Conservation (phyloP, 2,888 invertebrate species). For the Drosophila affinis region DNA sequence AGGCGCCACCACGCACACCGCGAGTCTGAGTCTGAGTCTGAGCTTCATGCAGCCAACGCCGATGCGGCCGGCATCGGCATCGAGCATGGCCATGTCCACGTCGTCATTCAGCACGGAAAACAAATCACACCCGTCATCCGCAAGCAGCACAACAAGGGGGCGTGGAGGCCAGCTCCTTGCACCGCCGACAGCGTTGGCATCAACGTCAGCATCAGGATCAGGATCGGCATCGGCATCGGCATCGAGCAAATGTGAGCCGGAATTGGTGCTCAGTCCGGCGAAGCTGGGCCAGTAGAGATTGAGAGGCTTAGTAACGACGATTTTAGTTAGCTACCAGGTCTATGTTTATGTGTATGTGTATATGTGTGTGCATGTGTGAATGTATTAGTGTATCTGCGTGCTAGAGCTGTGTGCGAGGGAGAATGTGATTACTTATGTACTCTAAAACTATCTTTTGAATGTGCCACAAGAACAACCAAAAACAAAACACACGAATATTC, state of each 20-base stretch:
- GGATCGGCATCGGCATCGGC: constrained; percentile 42
- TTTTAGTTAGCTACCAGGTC: constrained; percentile 68
- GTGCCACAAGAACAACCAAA: constrained; percentile 62
- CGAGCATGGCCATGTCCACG: constrained; percentile 45
- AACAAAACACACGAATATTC: constrained; percentile 20
- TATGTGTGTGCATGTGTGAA: constrained; percentile 21
- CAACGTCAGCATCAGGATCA: not conserved
- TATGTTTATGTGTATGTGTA: constrained; percentile 14
- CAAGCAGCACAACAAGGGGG: constrained; percentile 43
- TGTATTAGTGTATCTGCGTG: constrained; percentile 16
- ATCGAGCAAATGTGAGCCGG: constrained; percentile 81
- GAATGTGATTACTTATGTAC: constrained; percentile 25
- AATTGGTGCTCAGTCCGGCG: constrained; percentile 83
- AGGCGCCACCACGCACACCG: constrained; percentile 55
- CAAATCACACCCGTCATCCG: constrained; percentile 71
- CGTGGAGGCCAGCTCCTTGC: constrained; percentile 60
- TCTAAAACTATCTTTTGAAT: constrained; percentile 60
- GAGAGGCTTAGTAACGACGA: constrained; percentile 56
- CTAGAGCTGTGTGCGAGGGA: constrained; percentile 10
- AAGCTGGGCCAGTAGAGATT: constrained; percentile 82
- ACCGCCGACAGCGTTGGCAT: constrained; percentile 21
- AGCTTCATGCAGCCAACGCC: constrained; percentile 68
- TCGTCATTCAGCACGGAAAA: constrained; percentile 49
- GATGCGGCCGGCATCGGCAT: constrained; percentile 50
- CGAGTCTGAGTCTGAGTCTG: constrained; percentile 76